These are phyloP conservation scores for Cladorhizidae sp. DNA, from an alignment of 37 sponge, comb jelly and placozoan genomes.

Conservation along the genomic window DNA sequence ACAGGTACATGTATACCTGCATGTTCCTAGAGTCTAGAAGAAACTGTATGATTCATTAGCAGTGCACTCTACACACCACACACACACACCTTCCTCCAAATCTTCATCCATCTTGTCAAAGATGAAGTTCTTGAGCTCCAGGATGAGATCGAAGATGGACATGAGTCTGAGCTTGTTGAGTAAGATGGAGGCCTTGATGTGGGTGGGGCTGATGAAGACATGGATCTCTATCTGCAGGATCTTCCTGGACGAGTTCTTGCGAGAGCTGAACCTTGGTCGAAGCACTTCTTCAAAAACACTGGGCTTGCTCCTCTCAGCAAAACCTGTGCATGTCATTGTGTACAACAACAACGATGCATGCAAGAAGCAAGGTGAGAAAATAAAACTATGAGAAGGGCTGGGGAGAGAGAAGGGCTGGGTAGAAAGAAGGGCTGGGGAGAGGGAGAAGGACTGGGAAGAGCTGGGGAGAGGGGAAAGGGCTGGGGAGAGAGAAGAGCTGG, in stretches of 20 bases:
- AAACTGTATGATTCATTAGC: neutral
- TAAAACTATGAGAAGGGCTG: too few species aligned
- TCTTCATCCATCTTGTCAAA: slow-evolving; percentile 60
- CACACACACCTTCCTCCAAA: slow-evolving; percentile 15
- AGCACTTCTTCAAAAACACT: slow-evolving; percentile 76
- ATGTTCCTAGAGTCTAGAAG: neutral
- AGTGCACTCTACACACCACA: neutral
- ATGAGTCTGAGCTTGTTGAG: slow-evolving; percentile 79
- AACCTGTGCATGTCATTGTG: too few species aligned
- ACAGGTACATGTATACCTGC: too few species aligned
- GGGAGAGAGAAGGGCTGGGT: too few species aligned
- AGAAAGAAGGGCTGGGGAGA: too few species aligned
- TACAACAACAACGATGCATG: too few species aligned
- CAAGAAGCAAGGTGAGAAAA: too few species aligned
- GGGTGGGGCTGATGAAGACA: slow-evolving; percentile 53
- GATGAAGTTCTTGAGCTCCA: slow-evolving; percentile 73
- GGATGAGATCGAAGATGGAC: slow-evolving; percentile 74
- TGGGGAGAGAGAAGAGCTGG: too few species aligned
- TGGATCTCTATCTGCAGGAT: slow-evolving; percentile 72
- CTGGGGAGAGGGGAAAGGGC: too few species aligned
- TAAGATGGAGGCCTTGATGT: slow-evolving; percentile 75
- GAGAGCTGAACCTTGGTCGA: slow-evolving; percentile 33
- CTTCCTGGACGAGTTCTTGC: slow-evolving; percentile 5
- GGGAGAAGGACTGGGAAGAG: too few species aligned
- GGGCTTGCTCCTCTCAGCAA: slow-evolving; percentile 34